These are phyloP conservation scores for Mirounga angustirostris DNA, from an alignment of 2,113 vertebrate genomes.

Conservation along the genomic window DNA sequence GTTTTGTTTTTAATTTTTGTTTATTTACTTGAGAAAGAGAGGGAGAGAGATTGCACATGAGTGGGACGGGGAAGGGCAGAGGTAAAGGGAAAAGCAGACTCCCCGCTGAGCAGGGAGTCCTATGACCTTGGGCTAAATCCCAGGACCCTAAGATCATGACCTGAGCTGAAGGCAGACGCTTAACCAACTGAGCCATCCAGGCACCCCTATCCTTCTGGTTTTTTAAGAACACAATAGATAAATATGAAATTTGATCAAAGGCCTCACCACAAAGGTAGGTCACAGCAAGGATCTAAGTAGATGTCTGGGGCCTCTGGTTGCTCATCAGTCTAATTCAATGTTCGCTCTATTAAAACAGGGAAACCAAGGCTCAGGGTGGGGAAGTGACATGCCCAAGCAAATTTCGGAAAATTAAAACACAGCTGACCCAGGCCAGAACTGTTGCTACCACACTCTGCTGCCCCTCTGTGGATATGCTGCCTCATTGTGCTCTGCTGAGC, in stretches of 20 bases:
- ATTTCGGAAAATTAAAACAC: neutral
- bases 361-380: neutral
- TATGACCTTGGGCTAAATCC: neutral
- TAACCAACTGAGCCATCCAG: neutral
- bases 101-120: neutral
- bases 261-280: neutral
- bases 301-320: neutral
- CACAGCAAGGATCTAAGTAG: neutral
- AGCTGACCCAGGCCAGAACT: neutral
- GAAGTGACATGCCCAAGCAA: neutral
- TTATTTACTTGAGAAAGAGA: neutral
- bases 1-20: neutral
- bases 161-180: neutral
- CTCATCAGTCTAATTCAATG: neutral
- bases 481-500: neutral
- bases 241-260: constrained; percentile 47
- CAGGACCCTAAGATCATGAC: neutral
- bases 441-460: constrained; percentile 43
- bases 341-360: neutral
- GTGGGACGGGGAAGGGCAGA: neutral
- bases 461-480: constrained; percentile 44
- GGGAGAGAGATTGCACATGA: neutral
- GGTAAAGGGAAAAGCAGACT: neutral
- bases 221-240: constrained; percentile 35
- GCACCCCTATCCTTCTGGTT: neutral